A percentile compares a stretch with the other conserved stretches of the same genome.
Evolutionary conservation across 1,140 invertebrate genomes (phyloP).

Genomic region (Probaryconus sp.): DNA sequence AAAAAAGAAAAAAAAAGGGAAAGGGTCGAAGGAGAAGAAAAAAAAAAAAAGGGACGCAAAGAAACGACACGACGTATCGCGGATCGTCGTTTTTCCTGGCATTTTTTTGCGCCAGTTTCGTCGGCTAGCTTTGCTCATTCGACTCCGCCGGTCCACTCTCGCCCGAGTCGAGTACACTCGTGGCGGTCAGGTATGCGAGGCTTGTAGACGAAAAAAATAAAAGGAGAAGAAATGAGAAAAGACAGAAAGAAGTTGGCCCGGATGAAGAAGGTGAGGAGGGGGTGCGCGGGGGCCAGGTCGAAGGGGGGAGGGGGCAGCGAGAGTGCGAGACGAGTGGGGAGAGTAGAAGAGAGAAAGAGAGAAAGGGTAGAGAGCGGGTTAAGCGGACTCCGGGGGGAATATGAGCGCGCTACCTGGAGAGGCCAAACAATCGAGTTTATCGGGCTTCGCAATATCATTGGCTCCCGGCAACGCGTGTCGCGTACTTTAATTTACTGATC

Average conservation of each 20-base stretch:
- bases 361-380: constrained; percentile 25
- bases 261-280: constrained; percentile 13
- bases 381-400: constrained; percentile 47
- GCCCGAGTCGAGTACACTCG: constrained; percentile 65
- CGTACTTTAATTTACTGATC: constrained; percentile 45
- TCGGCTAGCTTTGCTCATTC: constrained; percentile 48
- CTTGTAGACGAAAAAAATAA: constrained; percentile 71
- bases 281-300: not conserved
- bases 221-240: constrained; percentile 65
- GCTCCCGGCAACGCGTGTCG: constrained; percentile 67
- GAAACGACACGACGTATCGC: constrained; percentile 17
- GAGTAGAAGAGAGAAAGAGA: constrained; percentile 16
- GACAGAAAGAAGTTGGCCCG: constrained; percentile 63
- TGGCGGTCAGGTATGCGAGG: constrained; percentile 75
- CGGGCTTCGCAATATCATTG: constrained; percentile 66
- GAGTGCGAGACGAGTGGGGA: constrained; percentile 4
- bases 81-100: constrained; percentile 26
- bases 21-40: not conserved
- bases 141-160: constrained; percentile 55
- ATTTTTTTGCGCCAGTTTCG: constrained; percentile 39
- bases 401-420: constrained; percentile 60
- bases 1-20: constrained; percentile 8
- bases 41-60: constrained; percentile 12
- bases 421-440: constrained; percentile 70
- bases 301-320: not conserved